Conservation (phyloP, 2,113 vertebrate species). For the Arvicanthis niloticus region DNA sequence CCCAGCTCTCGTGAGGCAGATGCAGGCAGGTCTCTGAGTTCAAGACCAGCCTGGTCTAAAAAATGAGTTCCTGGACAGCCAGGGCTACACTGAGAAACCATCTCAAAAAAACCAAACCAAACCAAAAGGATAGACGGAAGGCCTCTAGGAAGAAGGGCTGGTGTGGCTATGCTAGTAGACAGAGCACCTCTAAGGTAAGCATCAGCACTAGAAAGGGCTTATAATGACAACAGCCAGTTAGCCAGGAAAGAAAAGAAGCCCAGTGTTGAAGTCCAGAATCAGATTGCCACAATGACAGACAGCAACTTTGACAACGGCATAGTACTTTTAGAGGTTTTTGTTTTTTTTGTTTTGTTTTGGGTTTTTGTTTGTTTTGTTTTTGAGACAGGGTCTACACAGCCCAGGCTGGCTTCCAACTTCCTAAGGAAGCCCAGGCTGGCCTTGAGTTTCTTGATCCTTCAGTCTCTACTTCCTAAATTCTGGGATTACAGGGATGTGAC, state of each 20-base stretch:
- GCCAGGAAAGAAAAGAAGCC: background rate
- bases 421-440: background rate
- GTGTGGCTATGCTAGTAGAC: accelerated
- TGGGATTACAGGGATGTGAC: no score
- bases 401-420: background rate
- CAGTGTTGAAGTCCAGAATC: background rate
- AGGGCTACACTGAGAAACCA: background rate
- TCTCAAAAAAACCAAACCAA: background rate
- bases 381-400: background rate
- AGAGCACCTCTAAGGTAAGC: background rate
- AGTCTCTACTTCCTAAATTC: background rate
- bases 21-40: background rate
- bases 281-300: no score
- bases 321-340: background rate
- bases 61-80: background rate
- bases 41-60: background rate
- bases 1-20: background rate
- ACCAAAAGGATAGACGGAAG: background rate
- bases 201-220: background rate
- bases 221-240: accelerated
- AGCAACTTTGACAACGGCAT: accelerated
- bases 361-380: background rate
- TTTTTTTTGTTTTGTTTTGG: background rate
- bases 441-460: background rate
- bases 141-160: background rate